phyloP scores from a whole-genome alignment of 2,797 vertebrate genomes.

The Momotus momota region DNA sequence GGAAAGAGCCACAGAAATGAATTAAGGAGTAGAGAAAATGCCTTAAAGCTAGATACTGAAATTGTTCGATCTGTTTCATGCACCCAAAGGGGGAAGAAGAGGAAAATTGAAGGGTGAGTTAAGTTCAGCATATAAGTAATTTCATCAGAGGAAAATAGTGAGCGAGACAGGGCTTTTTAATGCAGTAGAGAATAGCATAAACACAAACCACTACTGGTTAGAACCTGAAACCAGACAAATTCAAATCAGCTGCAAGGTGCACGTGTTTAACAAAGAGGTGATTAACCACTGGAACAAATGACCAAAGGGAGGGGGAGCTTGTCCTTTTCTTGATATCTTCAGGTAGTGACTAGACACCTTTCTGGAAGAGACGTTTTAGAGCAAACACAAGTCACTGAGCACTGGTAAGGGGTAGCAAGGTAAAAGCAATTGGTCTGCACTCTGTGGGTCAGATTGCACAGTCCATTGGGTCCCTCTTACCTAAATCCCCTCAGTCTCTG shows the following conservation, averaged over 20 bases:
- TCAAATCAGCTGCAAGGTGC: conserved; percentile 55
- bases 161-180: conserved; percentile 9
- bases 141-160: not conserved
- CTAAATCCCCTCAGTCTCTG: not conserved
- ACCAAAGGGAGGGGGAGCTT: conserved; percentile 29
- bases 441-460: not conserved
- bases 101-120: conserved; percentile 22
- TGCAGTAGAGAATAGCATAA: conserved; percentile 12
- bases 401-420: not conserved
- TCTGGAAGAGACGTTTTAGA: not conserved
- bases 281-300: conserved; percentile 67
- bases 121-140: conserved; percentile 23
- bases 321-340: conserved; percentile 11
- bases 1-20: conserved; percentile 62
- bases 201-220: conserved; percentile 7
- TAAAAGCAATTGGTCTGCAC: not conserved
- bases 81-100: conserved; percentile 15
- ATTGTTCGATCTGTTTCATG: conserved; percentile 54
- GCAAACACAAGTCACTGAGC: not conserved
- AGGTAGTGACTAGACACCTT: conserved; percentile 23
- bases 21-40: conserved; percentile 57
- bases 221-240: conserved; percentile 68
- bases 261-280: conserved; percentile 41
- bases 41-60: conserved; percentile 47
- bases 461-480: not conserved